Conservation (phyloP, 1,140 invertebrate species). For the Belonocnema kinseyi region DNA sequence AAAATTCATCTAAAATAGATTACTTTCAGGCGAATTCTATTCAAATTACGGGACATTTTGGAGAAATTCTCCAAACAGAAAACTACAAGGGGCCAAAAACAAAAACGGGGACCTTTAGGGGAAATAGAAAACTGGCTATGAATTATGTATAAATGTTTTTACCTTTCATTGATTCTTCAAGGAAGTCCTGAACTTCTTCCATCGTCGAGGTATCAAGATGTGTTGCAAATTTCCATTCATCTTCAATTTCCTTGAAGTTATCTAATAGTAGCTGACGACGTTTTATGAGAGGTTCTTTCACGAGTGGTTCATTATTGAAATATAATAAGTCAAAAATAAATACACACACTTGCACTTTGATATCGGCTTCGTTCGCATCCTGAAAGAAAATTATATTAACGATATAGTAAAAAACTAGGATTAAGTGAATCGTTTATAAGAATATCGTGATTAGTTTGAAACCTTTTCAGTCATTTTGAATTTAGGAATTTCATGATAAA, state of each 20-base stretch:
- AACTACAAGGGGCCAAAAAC: no score
- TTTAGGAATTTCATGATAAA: no score
- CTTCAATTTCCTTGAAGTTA: constrained; percentile 87
- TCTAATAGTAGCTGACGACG: constrained; percentile 85
- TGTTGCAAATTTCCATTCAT: constrained; percentile 93
- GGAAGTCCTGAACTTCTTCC: constrained; percentile 95
- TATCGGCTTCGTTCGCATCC: constrained; percentile 91
- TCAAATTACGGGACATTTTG: no score
- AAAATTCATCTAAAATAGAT: no score
- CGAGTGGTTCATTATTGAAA: constrained; percentile 92
- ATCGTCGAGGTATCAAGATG: constrained; percentile 88
- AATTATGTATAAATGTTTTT: constrained; percentile 28
- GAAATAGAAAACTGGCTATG: no score
- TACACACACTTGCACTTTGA: constrained; percentile 98
- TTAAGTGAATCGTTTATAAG: neutral
- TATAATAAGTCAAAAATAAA: constrained; percentile 99
- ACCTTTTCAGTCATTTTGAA: no score
- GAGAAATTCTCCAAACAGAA: no score
- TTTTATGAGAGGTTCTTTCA: constrained; percentile 86
- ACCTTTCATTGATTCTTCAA: constrained; percentile 97
- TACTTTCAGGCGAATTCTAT: no score
- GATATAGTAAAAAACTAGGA: constrained; percentile 34
- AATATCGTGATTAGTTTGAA: no score
- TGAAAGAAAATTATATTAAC: constrained; percentile 65
- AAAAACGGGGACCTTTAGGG: no score